phyloP scores from a whole-genome alignment of 2,888 invertebrate species.

The Oscheius sp. region DNA sequence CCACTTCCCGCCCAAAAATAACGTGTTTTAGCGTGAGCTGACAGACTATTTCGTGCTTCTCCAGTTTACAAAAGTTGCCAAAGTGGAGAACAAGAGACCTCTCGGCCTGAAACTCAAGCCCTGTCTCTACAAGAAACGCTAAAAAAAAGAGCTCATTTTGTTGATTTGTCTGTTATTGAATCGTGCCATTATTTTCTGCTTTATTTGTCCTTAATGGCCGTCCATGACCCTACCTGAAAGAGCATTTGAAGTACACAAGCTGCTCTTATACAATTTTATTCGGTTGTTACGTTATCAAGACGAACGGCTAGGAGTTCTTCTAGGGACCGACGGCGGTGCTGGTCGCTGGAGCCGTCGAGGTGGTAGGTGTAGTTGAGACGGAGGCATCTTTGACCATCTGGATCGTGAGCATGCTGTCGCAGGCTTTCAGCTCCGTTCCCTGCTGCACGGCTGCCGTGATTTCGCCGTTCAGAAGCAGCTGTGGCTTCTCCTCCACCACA shows the following conservation, averaged over 20 bases:
- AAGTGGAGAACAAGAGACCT: conserved; percentile 63
- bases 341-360: background rate
- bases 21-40: conserved; percentile 53
- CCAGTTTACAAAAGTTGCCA: conserved; percentile 67
- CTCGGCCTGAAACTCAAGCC: conserved; percentile 70
- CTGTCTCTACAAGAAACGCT: conserved; percentile 69
- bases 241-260: background rate
- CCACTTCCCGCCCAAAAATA: background rate
- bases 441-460: background rate
- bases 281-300: background rate
- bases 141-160: background rate
- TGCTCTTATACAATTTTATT: background rate
- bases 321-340: background rate
- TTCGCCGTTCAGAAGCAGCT: background rate
- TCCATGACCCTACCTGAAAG: background rate
- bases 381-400: background rate
- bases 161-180: conserved; percentile 12
- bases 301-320: background rate
- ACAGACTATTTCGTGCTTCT: conserved; percentile 70
- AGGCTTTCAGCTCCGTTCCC: background rate
- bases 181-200: background rate
- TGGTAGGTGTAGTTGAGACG: background rate
- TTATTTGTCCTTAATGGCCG: background rate
- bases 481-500: background rate
- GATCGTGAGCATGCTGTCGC: background rate